Evolutionary conservation across 2,888 invertebrate species (phyloP).

Genomic region (Nephrotoma appendiculata): DNA sequence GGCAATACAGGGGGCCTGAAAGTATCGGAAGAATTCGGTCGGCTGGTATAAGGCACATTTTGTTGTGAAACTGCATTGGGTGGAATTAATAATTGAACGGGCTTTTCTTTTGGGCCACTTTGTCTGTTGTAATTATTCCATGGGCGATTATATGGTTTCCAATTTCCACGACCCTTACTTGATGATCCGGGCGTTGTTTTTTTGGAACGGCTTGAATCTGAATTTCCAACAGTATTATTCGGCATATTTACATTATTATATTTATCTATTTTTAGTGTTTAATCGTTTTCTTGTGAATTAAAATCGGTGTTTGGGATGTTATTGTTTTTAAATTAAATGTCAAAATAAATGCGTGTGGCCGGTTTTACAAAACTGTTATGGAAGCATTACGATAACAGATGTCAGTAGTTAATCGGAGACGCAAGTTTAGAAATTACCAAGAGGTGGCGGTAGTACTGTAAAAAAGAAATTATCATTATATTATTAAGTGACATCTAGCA

Average conservation of each 20-base stretch:
- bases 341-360: background rate
- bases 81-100: background rate
- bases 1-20: background rate
- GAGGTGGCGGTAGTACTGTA: too few species aligned
- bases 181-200: background rate
- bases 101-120: background rate
- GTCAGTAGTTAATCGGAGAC: too few species aligned
- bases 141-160: background rate
- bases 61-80: background rate
- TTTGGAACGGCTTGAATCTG: background rate
- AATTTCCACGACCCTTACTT: conserved; percentile 8
- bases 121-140: background rate
- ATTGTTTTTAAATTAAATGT: background rate
- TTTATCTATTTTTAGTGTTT: too few species aligned
- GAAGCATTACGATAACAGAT: too few species aligned
- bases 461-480: too few species aligned
- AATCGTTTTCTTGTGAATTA: too few species aligned
- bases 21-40: background rate
- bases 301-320: background rate
- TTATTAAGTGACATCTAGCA: too few species aligned
- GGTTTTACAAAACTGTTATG: background rate
- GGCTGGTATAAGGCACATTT: conserved; percentile 25
- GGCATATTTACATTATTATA: background rate
- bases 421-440: too few species aligned
- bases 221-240: background rate